Base-by-base conservation (phyloP, 2,797 vertebrate genomes). In the Lemur catta region DNA sequence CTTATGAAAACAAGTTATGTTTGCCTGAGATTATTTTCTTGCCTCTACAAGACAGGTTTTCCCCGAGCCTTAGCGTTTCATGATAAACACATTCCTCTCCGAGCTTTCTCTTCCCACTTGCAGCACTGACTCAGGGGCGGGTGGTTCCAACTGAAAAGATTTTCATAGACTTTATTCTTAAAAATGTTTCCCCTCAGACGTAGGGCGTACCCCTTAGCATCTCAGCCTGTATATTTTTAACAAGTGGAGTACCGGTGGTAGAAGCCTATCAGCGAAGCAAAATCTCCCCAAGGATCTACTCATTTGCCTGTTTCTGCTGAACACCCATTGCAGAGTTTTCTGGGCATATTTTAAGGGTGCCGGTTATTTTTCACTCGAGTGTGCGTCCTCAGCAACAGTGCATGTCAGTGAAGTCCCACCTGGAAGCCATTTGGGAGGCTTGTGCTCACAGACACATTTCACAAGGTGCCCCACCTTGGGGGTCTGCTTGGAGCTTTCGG, bases 1-100 rank as follows among this genome's bases (percentile, higher is more conserved):
- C 52, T 84, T 96, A 89, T 75, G 81, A 85, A 97, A 95, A 92
- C 71, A 87, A 74, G 18, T 96, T 95, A 69, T 15, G 30, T 93
- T 96, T 65, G 63, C 88, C 85, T 92, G 78, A 89, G 69, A 88
- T 93, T 92, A 63, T 90, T 86, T 93, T 93, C 65, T 22, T 94
- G 84, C 52, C 50, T 81, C 75, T 93, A 80, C 87, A 85, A 78
- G 90, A 92, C 55, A 80, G 57, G 72, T 61, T 82, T 93, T 96
- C 85, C 84, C 82, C 26, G 65, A 93, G 71, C 11, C 41, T 86
- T 75, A 67, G 79, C 46, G 43, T 81, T 87, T 65, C 80, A 1
- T 48, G 65, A 65, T 71, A 91, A 89, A 59, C 80, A 75, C 35
- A 86, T 72, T 71, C 28, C 38, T 43, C 28, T 75, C n/a, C 1